phyloP scores from a whole-genome alignment of 2,113 vertebrate genomes.

The Equus przewalskii region DNA sequence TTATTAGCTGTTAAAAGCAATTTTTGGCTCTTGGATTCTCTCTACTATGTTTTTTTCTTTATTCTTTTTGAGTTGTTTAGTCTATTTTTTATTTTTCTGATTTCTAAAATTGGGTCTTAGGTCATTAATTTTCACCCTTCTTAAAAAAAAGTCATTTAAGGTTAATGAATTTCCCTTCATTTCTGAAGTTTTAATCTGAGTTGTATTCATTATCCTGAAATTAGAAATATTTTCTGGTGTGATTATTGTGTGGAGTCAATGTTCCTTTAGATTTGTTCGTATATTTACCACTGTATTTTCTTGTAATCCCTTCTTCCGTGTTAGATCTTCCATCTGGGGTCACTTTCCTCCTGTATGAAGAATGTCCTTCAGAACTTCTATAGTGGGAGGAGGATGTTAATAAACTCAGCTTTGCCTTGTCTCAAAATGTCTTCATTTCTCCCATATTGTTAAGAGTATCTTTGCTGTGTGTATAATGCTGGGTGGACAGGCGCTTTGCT shows the following conservation, averaged over 20 bases:
- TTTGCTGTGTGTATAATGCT: background rate
- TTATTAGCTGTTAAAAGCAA: background rate
- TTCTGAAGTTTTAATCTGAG: background rate
- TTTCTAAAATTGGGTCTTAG: background rate
- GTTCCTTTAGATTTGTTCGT: background rate
- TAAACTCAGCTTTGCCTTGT: background rate
- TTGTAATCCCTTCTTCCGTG: background rate
- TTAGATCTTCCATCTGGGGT: background rate
- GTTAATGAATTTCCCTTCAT: background rate
- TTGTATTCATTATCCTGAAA: background rate
- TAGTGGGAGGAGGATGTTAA: background rate
- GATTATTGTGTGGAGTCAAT: background rate
- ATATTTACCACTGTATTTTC: background rate
- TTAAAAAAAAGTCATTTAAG: background rate
- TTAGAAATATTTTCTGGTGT: background rate
- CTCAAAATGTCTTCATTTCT: background rate
- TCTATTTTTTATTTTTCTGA: background rate
- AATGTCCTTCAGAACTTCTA: background rate
- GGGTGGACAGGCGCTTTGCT: background rate
- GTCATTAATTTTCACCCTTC: background rate
- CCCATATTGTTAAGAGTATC: background rate
- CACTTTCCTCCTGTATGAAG: background rate
- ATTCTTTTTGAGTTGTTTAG: background rate
- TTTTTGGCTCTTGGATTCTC: background rate
- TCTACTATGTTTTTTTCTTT: too few species aligned